Conservation (phyloP, 2,888 invertebrate genomes). For the Chaetogeoica ovagalla region DNA sequence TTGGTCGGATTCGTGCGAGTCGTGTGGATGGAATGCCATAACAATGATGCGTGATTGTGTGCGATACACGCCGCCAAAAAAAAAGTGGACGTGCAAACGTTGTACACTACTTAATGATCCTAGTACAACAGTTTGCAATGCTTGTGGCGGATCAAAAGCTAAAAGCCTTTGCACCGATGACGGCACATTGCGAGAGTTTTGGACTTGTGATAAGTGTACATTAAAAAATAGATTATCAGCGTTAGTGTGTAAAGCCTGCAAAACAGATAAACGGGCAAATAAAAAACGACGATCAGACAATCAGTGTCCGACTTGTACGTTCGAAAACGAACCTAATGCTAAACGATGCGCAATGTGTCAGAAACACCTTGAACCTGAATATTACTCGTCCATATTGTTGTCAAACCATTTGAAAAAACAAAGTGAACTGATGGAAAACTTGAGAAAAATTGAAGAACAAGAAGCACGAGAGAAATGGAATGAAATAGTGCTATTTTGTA, state of each 20-base stretch:
- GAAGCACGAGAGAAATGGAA: slow-evolving; percentile 90
- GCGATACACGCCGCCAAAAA: slow-evolving; percentile 60
- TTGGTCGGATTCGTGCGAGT: slow-evolving; percentile 79
- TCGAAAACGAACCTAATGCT: slow-evolving; percentile 69
- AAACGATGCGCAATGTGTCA: slow-evolving; percentile 77
- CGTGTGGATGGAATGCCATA: slow-evolving; percentile 78
- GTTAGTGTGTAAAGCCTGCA: slow-evolving; percentile 75
- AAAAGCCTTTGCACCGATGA: slow-evolving; percentile 69
- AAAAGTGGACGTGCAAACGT: slow-evolving; percentile 81
- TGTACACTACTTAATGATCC: slow-evolving; percentile 83
- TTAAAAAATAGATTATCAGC: slow-evolving; percentile 75
- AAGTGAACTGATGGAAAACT: slow-evolving; percentile 80
- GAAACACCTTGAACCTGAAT: slow-evolving; percentile 55
- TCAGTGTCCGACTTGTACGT: slow-evolving; percentile 77
- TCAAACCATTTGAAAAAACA: slow-evolving; percentile 54
- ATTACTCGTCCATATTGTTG: slow-evolving; percentile 51
- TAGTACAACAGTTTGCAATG: slow-evolving; percentile 74
- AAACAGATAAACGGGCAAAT: slow-evolving; percentile 62
- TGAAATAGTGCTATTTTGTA: slow-evolving; percentile 86
- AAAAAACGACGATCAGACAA: slow-evolving; percentile 55
- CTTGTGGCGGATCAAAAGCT: slow-evolving; percentile 83
- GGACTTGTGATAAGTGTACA: slow-evolving; percentile 81
- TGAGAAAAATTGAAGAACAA: slow-evolving; percentile 80
- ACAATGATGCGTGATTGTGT: slow-evolving; percentile 58
- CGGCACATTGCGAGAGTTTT: slow-evolving; percentile 72